These are phyloP conservation scores for Caenorhabditis remanei DNA, from an alignment of 1,140 invertebrate species.

Conservation along the genomic window DNA sequence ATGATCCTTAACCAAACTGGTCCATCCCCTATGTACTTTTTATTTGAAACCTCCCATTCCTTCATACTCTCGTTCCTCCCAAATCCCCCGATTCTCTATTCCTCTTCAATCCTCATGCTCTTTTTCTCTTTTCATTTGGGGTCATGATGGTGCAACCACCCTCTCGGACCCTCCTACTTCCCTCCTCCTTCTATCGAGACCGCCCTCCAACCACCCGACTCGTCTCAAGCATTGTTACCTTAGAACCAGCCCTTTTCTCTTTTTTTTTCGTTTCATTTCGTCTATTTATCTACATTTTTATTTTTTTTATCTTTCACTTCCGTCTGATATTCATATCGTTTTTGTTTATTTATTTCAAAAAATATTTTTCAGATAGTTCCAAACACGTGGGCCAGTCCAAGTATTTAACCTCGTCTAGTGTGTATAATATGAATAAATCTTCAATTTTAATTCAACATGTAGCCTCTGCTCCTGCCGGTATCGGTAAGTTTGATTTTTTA, in stretches of 20 bases:
- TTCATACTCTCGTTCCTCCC: neutral
- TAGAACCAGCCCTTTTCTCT: neutral
- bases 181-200: neutral
- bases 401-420: no score
- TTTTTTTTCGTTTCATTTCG: neutral
- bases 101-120: neutral
- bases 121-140: neutral
- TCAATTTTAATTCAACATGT: neutral
- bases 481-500: slow-evolving; percentile 5
- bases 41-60: slow-evolving; percentile 1
- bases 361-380: slow-evolving; percentile 1
- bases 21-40: neutral
- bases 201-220: slow-evolving; percentile 46
- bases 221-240: slow-evolving; percentile 39
- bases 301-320: neutral
- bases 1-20: slow-evolving; percentile 47
- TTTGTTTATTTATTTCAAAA: no score
- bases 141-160: slow-evolving; percentile 30
- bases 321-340: neutral
- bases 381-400: slow-evolving; percentile 17
- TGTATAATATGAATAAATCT: slow-evolving; percentile 11
- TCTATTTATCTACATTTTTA: neutral
- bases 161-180: neutral
- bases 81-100: neutral
- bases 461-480: neutral